Conservation (phyloP, 2,113 vertebrate genomes). For the Nesoenas mayeri region DNA sequence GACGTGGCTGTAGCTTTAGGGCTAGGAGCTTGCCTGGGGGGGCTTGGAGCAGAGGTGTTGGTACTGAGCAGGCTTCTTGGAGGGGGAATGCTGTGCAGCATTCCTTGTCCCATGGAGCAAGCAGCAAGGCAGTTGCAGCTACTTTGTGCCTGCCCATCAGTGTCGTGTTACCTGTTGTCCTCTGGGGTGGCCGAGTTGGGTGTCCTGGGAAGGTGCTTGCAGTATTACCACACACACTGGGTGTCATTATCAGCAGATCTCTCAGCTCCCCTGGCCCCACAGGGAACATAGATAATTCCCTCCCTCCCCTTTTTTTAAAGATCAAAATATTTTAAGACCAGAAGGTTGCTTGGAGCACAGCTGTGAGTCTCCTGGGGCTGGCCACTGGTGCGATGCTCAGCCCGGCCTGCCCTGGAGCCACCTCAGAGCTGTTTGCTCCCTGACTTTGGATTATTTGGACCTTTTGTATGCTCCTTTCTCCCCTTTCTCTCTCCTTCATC, state of each 20-base stretch:
- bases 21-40: neutral
- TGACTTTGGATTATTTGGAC: neutral
- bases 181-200: neutral
- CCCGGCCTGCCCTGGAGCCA: accelerated
- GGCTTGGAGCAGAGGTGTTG: neutral
- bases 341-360: neutral
- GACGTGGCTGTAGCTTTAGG: accelerated
- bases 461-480: accelerated
- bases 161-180: neutral
- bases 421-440: neutral
- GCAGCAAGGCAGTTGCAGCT: neutral
- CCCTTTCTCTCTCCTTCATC: neutral
- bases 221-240: neutral
- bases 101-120: neutral
- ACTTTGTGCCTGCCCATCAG: neutral
- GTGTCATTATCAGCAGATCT: neutral
- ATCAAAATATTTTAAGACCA: neutral
- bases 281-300: neutral
- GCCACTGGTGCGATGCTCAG: neutral
- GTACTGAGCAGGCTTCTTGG: neutral
- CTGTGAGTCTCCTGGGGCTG: neutral
- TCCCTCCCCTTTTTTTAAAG: accelerated
- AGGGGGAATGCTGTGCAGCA: neutral
- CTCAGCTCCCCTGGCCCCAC: neutral
- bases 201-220: neutral